phyloP scores from a whole-genome alignment of 2,113 vertebrate species.

The Apodemus sylvaticus region DNA sequence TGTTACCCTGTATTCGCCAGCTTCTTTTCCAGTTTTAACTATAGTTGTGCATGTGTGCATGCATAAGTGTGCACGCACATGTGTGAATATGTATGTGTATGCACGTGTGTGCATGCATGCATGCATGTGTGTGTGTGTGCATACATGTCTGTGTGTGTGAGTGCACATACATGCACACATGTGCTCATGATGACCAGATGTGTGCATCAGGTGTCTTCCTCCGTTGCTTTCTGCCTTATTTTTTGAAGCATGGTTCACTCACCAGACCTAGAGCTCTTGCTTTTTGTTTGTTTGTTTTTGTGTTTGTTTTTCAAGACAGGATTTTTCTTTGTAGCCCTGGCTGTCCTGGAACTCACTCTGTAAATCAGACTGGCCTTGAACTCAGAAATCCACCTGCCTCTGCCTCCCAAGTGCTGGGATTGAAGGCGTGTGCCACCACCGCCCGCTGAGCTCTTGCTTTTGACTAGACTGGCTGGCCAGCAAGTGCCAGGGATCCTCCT shows the following conservation, averaged over 20 bases:
- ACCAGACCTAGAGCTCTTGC: background rate
- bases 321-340: too few relatives aligned
- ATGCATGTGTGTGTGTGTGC: rapidly evolving
- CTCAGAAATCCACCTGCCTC: background rate
- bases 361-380: too few relatives aligned
- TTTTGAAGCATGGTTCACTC: background rate
- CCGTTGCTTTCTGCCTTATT: background rate
- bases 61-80: background rate
- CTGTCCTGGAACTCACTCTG: too few relatives aligned
- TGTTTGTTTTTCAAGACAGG: too few relatives aligned
- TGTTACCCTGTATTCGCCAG: background rate
- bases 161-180: background rate
- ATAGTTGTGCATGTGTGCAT: background rate
- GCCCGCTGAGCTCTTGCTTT: too few relatives aligned
- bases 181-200: background rate
- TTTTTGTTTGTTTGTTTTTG: background rate
- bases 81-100: too few relatives aligned
- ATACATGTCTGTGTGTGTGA: too few relatives aligned
- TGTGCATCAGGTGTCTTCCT: background rate
- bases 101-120: rapidly evolving
- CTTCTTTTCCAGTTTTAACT: background rate
- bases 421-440: too few relatives aligned
- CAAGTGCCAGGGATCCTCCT: background rate
- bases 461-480: background rate
- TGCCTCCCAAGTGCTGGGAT: too few relatives aligned